A percentile compares a stretch with the other conserved stretches of the same genome.
These are phyloP conservation scores for Macaca mulatta DNA, from an alignment of 2,113 vertebrate genomes.

Conservation along the genomic window DNA sequence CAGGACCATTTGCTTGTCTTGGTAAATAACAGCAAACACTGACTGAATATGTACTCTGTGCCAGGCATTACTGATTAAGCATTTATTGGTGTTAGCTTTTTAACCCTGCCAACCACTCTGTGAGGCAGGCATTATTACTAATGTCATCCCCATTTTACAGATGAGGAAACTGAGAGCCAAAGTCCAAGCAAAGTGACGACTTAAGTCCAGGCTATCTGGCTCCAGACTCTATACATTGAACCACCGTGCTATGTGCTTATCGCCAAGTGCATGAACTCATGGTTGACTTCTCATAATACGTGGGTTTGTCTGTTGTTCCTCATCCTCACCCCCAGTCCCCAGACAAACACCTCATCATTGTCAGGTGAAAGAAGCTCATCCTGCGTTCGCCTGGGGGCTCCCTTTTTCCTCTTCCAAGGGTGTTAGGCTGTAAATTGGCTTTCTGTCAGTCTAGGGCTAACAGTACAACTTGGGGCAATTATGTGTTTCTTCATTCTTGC, in stretches of 20 bases:
- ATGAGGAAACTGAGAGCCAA: background rate
- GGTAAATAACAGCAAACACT: background rate
- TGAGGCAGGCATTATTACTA: background rate
- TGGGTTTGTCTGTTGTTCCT: background rate
- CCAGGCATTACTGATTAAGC: background rate
- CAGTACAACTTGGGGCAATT: constrained; percentile 60
- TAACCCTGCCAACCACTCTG: background rate
- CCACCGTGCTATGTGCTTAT: background rate
- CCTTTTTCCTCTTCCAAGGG: constrained; percentile 44
- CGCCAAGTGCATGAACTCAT: background rate
- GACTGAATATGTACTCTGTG: background rate
- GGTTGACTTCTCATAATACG: background rate
- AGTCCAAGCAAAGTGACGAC: background rate
- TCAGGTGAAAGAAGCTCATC: background rate
- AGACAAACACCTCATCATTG: background rate
- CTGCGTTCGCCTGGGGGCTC: background rate
- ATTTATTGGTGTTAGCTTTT: background rate
- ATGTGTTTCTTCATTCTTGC: constrained; percentile 66
- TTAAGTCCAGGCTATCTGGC: background rate
- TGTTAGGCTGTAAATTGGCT: constrained; percentile 52
- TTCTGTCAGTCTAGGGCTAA: constrained; percentile 33
- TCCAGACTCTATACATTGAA: background rate
- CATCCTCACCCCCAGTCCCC: background rate
- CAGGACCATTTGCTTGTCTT: background rate
- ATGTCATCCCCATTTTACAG: background rate